Base-by-base conservation (phyloP, 2,113 vertebrate genomes). In the Podarcis muralis region DNA sequence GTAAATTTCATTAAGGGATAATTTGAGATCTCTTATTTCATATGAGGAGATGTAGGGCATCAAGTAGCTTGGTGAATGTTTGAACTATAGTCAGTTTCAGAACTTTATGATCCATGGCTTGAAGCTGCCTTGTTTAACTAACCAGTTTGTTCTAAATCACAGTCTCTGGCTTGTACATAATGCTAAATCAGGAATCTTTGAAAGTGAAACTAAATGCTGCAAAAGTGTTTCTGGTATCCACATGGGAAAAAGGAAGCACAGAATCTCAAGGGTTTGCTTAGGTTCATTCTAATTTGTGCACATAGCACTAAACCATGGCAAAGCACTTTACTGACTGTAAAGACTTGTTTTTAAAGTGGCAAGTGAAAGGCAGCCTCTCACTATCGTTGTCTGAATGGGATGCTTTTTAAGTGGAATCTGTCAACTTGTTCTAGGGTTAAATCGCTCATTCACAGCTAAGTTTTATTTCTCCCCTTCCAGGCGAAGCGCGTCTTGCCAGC, bases 401-500 rank as follows among this genome's bases (percentile, higher is more conserved):
- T 25, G 43, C 32, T 59, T 83, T 83, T 78, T 7, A 48, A 48
- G 9, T 71, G 71, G 76, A 62, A 59, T n/a, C 71, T 57, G 9
- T 43, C 68, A 32, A 15, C 30, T 43, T 25, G 3, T 37, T 48
- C 53, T 57, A 32, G 32, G 59, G 8, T 68, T n/a, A 53, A 85
- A 27, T 77, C 20, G 66, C 37, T 37, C 11, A 40, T 53, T 81
- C n/a, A 71, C 71, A 9, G 76, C 71, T 87, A 62, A 16, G 81
- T 93, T 9, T 92, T 32, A 30, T 72, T 84, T 84, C 4, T 35
- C 32, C 62, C 76, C 25, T 30, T 66, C 87, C 95, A 99, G 99
- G 99, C 57, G 99, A 99, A 90, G 98, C 98, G 8, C 97, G 98
- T 84, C 98, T 99, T 32, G 98, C 97, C 2, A 93, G 96, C 27